Conservation (phyloP, 2,113 vertebrate species). For the Poecilia latipinna region DNA sequence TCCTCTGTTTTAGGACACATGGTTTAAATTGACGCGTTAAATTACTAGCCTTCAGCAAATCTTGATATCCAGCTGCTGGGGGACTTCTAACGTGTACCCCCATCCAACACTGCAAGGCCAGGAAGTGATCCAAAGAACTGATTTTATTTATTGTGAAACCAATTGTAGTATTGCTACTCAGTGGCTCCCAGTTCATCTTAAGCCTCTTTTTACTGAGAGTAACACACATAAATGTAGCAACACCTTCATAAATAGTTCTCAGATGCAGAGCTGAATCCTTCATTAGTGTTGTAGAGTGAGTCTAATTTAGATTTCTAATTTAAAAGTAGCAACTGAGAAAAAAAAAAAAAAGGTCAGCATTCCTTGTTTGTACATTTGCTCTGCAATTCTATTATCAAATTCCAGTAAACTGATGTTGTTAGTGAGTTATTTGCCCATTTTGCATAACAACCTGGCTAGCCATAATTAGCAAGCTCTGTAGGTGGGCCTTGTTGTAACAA, state of each 20-base stretch:
- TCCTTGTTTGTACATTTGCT: background rate
- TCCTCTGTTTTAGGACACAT: background rate
- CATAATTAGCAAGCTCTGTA: background rate
- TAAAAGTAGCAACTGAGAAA: background rate
- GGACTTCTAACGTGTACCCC: background rate
- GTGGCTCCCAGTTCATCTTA: constrained; percentile 30
- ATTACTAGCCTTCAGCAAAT: background rate
- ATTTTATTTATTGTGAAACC: background rate
- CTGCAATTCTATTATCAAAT: background rate
- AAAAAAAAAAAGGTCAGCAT: background rate
- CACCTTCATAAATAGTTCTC: constrained; percentile 26
- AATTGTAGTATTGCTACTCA: background rate
- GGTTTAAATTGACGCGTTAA: background rate
- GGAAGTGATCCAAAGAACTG: background rate
- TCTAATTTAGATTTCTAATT: background rate
- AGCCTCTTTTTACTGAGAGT: constrained; percentile 14
- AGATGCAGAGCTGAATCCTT: constrained; percentile 32
- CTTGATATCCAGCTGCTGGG: background rate
- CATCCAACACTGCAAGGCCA: background rate
- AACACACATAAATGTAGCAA: background rate
- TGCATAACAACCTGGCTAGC: background rate
- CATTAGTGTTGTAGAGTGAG: background rate
- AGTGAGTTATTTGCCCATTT: background rate
- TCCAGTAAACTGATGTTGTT: background rate
- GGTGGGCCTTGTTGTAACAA: background rate